Base-by-base conservation (phyloP, 2,797 vertebrate genomes). In the Brachyalestes nurse region DNA sequence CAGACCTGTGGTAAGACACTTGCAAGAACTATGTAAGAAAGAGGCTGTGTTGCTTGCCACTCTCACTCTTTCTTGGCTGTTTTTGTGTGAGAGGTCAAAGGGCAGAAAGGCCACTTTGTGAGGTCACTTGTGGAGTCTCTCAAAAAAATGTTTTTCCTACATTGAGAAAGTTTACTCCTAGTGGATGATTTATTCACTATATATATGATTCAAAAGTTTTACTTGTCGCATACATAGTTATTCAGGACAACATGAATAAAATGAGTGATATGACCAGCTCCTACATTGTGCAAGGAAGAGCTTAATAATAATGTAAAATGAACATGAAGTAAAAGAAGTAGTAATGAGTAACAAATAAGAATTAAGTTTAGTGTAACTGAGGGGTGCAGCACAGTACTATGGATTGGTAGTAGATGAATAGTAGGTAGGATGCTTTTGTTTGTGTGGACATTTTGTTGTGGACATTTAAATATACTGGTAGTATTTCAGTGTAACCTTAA, bases 1-100 rank as follows among this genome's bases (percentile, higher is more conserved):
- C 38, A 6, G 47, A 70, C 38, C 71, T 83, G 72, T 74, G 71
- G 81, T 16, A 79, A 82, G 71, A 40, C 23, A 16, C 70, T 71
- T 81, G 61, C 65, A 51, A 75, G 6, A 75, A 23, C 2, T 38
- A 0, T 64, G 28, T 76, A 49, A 38, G 51, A 78, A 78, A 6
- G 13, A n/a, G 19, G 8, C 1, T 13, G 25, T 42, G 16, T 72
- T 42, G 58, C 51, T 8, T 25, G n/a, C 10, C 65, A 42, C 34
- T n/a, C 23, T 80, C 79, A 71, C 38, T 55, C 6, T 62, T 69
- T 80, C 14, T 34, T 57, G 10, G 9, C 1, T 7, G 13, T 57
- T 49, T 75, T 71, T 47, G 28, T 47, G 40, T 62, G 16, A 40
- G 0, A 21, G 42, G 19, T 55, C 64, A 60, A 49, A 8, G 21